These are phyloP conservation scores for Entelurus aequoreus DNA, from an alignment of 2,113 vertebrate species.

Conservation along the genomic window DNA sequence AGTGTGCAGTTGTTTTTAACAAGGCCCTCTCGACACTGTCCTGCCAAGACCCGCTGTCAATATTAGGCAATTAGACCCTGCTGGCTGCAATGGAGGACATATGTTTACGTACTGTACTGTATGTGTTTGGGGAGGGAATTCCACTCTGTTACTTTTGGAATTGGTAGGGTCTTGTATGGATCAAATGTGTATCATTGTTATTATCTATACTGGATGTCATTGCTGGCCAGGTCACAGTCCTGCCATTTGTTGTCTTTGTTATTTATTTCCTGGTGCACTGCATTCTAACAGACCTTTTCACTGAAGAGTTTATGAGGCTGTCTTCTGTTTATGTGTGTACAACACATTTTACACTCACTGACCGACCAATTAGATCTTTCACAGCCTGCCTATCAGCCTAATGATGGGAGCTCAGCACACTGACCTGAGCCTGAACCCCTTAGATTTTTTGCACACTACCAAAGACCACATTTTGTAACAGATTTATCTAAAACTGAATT, in stretches of 20 bases:
- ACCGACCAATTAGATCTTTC: slow-evolving; percentile 57
- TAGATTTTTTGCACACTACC: slow-evolving; percentile 14
- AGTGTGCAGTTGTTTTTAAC: slow-evolving; percentile 61
- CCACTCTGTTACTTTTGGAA: slow-evolving; percentile 25
- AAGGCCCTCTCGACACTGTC: slow-evolving; percentile 35
- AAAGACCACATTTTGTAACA: slow-evolving; percentile 8
- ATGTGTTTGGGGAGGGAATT: slow-evolving; percentile 20
- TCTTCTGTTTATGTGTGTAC: slow-evolving; percentile 48
- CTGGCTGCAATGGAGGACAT: slow-evolving; percentile 20
- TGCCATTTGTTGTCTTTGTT: slow-evolving; percentile 27
- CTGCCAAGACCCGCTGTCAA: slow-evolving; percentile 47
- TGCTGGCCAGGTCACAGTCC: slow-evolving; percentile 20
- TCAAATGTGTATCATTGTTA: slow-evolving; percentile 5
- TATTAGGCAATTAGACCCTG: slow-evolving; percentile 47
- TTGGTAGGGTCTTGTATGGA: slow-evolving; percentile 4
- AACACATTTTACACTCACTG: slow-evolving; percentile 53
- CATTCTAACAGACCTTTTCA: slow-evolving; percentile 33
- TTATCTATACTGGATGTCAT: slow-evolving; percentile 7
- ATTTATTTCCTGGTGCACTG: slow-evolving; percentile 10
- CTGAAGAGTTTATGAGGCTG: slow-evolving; percentile 35
- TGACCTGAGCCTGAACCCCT: slow-evolving; percentile 50
- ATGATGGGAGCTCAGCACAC: slow-evolving; percentile 48
- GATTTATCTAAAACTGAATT: no score
- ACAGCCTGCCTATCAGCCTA: slow-evolving; percentile 43
- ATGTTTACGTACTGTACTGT: slow-evolving; percentile 6